These are phyloP conservation scores for Acrossocheilus fasciatus DNA, from an alignment of 2,797 vertebrate genomes.

Conservation along the genomic window DNA sequence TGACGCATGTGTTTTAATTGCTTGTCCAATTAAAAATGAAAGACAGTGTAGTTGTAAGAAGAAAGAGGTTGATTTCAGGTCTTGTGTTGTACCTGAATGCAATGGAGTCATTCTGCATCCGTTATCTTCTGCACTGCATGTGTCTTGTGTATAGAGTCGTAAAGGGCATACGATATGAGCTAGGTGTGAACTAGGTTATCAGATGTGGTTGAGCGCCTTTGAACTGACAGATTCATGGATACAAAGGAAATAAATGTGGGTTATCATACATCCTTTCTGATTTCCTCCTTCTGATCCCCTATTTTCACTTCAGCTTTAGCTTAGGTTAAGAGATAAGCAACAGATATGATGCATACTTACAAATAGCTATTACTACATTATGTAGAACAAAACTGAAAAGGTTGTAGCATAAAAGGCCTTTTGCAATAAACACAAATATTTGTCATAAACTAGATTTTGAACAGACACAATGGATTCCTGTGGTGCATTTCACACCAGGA, in stretches of 20 bases:
- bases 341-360: background rate
- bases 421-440: background rate
- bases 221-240: slow-evolving; percentile 67
- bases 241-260: slow-evolving; percentile 68
- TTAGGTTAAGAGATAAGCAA: slow-evolving; percentile 16
- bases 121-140: slow-evolving; percentile 25
- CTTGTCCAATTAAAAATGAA: slow-evolving; percentile 52
- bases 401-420: background rate
- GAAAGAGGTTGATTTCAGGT: background rate
- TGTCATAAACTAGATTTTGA: background rate
- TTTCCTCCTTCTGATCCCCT: slow-evolving; percentile 17
- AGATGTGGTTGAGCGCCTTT: slow-evolving; percentile 66
- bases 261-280: slow-evolving; percentile 26
- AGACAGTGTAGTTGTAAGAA: slow-evolving; percentile 14
- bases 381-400: background rate
- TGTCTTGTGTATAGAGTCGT: slow-evolving; percentile 64
- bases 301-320: slow-evolving; percentile 34
- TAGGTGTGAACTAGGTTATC: slow-evolving; percentile 54
- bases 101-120: background rate
- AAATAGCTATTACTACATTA: background rate
- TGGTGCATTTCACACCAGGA: background rate
- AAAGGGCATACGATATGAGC: slow-evolving; percentile 64
- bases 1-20: slow-evolving; percentile 6
- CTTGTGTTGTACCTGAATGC: background rate
- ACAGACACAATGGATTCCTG: background rate